Base-by-base conservation (phyloP, 2,113 vertebrate genomes). In the Neomonachus schauinslandi region DNA sequence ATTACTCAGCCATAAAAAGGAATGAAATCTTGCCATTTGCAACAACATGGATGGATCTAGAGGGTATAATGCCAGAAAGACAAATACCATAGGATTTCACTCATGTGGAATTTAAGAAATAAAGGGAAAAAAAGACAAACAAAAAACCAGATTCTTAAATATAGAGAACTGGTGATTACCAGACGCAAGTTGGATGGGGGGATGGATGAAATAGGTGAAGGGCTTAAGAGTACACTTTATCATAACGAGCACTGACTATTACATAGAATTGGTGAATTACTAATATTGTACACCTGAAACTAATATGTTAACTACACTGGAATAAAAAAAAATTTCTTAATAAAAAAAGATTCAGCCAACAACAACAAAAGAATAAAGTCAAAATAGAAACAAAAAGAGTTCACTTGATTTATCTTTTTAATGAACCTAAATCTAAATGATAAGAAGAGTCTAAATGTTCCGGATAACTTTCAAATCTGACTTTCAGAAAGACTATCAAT, bases 401-500 rank as follows among this genome's bases (percentile, higher is more conserved):
- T 86, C 46, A 80, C 4, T 46, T 79, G 26, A 72, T 42, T 91
- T 63, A 71, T 83, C 65, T 71, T 96, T 93, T 82, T n/a, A 89
- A 82, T 59, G 24, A 80, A 94, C 26, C 19, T 82, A 71, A 88
- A 92, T 87, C 77, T 76, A 72, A 69, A 84, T 28, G 67, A 1
- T 83, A 67, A 69, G 63, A 93, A 57, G 76, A 93, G 51, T n/a
- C 28, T 33, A 96, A 93, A 74, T 77, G 19, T 49, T 39, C 26
- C 93, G 42, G 28, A 79, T 71, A 93, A 59, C 46, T 89, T 86
- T 89, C 57, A 93, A 92, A 93, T 92, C 15, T 59, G 33, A 95
- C 65, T 96, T 97, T 92, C 42, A 82, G 19, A 90, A 97, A 93
- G 14, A 93, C 39, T 81, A 84, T 19, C 24, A 51, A 65, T 28